phyloP scores from a whole-genome alignment of 2,888 invertebrate species.

The Galeruca laticollis region DNA sequence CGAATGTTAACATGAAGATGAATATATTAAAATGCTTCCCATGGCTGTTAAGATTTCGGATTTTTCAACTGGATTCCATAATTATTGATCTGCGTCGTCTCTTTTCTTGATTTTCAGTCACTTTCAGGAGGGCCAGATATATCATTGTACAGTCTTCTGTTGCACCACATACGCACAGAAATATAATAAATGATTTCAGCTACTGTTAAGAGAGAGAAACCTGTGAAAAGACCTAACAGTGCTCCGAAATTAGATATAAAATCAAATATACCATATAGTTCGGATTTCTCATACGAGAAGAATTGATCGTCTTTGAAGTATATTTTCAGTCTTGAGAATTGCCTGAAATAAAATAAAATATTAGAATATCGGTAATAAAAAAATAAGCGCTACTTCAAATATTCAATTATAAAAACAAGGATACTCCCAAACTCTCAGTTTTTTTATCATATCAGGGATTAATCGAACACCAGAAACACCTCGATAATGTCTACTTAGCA shows the following conservation, averaged over 20 bases:
- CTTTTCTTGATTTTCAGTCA: neutral
- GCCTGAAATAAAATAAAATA: slow-evolving; percentile 42
- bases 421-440: no score
- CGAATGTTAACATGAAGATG: no score
- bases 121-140: slow-evolving; percentile 52
- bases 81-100: no score
- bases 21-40: no score
- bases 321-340: slow-evolving; percentile 49
- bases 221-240: slow-evolving; percentile 58
- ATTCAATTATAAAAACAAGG: no score
- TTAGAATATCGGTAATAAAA: neutral
- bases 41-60: no score
- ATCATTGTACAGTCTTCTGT: slow-evolving; percentile 55
- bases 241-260: slow-evolving; percentile 59
- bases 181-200: slow-evolving; percentile 71
- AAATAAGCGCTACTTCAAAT: no score
- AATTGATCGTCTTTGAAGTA: slow-evolving; percentile 55
- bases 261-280: slow-evolving; percentile 57
- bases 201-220: slow-evolving; percentile 65
- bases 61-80: no score
- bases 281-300: slow-evolving; percentile 54
- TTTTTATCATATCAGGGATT: neutral
- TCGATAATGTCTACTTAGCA: no score
- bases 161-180: slow-evolving; percentile 65
- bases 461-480: no score